A percentile compares a stretch with the other conserved stretches of the same genome.
These are phyloP conservation scores for Marmota flaviventris DNA, from an alignment of 2,113 vertebrate species.

Conservation along the genomic window DNA sequence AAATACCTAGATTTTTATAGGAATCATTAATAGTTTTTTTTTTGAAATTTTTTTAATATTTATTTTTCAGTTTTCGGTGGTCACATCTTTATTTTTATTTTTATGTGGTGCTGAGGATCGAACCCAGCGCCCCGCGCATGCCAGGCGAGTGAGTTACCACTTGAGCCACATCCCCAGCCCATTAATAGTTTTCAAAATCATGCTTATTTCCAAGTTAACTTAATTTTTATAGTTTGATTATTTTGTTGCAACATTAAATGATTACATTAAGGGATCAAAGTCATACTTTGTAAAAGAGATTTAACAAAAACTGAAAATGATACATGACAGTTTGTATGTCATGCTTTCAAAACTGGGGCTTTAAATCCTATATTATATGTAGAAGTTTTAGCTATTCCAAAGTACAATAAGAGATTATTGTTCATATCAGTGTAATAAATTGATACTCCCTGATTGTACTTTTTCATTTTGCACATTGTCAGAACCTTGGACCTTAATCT, in stretches of 20 bases:
- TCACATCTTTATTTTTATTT: too few species aligned
- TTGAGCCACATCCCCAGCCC: too few species aligned
- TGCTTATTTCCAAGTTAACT: conserved; percentile 50
- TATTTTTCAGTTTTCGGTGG: too few species aligned
- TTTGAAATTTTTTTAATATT: too few species aligned
- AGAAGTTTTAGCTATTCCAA: conserved; percentile 78
- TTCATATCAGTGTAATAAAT: conserved; percentile 90
- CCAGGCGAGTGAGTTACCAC: too few species aligned
- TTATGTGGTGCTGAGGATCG: too few species aligned
- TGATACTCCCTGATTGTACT: conserved; percentile 89
- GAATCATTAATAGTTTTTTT: conserved; percentile 20
- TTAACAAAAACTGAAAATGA: conserved; percentile 22
- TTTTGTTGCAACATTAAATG: conserved; percentile 68
- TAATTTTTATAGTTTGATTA: conserved; percentile 65
- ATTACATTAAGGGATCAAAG: conserved; percentile 43
- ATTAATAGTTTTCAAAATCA: conserved; percentile 43
- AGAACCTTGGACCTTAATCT: conserved; percentile 92
- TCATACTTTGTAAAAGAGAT: conserved; percentile 41
- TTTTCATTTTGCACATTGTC: conserved; percentile 93
- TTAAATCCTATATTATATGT: background rate
- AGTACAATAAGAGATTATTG: conserved; percentile 88
- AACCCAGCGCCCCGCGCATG: too few species aligned
- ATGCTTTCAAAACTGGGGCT: conserved; percentile 12
- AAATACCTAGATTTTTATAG: conserved; percentile 38
- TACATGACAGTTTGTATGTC: background rate